Percentiles rank a stretch among this genome's conserved stretches.
phyloP scores from a whole-genome alignment of 1,140 invertebrate genomes.

The Luehdorfia chinensis region DNA sequence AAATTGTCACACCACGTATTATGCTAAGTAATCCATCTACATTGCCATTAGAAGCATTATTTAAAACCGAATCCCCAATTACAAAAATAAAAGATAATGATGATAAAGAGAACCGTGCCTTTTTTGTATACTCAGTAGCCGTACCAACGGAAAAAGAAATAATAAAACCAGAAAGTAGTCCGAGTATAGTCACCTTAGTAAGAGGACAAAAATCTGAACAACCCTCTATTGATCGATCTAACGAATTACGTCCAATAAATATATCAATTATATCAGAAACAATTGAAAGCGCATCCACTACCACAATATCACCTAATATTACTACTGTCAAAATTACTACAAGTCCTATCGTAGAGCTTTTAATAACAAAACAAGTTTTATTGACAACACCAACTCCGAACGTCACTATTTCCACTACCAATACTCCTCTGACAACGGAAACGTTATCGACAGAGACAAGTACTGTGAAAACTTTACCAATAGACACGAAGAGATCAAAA shows the following conservation, averaged over 20 bases:
- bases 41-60: slow-evolving; percentile 80
- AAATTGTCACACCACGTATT: slow-evolving; percentile 55
- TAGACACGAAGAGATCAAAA: slow-evolving; percentile 63
- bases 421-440: slow-evolving; percentile 9
- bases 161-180: slow-evolving; percentile 54
- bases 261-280: slow-evolving; percentile 46
- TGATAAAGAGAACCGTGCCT: slow-evolving; percentile 52
- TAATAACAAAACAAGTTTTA: slow-evolving; percentile 38
- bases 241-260: slow-evolving; percentile 44
- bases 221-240: slow-evolving; percentile 38
- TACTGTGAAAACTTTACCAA: slow-evolving; percentile 42
- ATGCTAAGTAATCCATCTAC: slow-evolving; percentile 78
- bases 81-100: slow-evolving; percentile 40
- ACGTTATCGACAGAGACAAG: slow-evolving; percentile 46
- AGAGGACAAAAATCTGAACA: slow-evolving; percentile 61
- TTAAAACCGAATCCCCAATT: slow-evolving; percentile 72
- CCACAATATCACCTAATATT: slow-evolving; percentile 17
- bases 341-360: slow-evolving; percentile 49
- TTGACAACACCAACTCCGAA: slow-evolving; percentile 23
- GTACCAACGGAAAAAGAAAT: slow-evolving; percentile 45
- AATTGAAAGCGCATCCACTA: slow-evolving; percentile 19
- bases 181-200: slow-evolving; percentile 47
- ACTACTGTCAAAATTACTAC: slow-evolving; percentile 28
- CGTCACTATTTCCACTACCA: slow-evolving; percentile 27
- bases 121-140: slow-evolving; percentile 70